Evolutionary conservation across 92 coral and sea anemone genomes (phyloP), one percentile per base, ranked within the genome.

Genomic region (Hydrozoanthus gracilis): DNA sequence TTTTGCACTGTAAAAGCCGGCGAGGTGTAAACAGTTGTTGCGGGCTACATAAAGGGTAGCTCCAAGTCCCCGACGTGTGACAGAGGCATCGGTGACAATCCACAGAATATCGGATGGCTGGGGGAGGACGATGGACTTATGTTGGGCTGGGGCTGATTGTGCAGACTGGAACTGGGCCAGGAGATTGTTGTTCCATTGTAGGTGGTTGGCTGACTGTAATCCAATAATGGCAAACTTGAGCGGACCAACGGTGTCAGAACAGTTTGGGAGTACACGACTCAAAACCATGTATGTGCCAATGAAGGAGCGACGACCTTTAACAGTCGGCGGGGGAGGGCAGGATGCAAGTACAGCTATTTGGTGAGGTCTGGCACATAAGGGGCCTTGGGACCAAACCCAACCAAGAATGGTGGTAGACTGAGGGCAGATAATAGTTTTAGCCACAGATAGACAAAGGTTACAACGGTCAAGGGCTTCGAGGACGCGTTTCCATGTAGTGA

Each of bases 391-490:
- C n/a, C n/a, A n/a, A n/a, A n/a, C n/a, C n/a, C n/a, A n/a, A n/a
- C n/a, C n/a, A n/a, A n/a, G n/a, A n/a, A n/a, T n/a, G n/a, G n/a
- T n/a, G n/a, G n/a, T n/a, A n/a, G n/a, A n/a, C n/a, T n/a, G n/a
- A n/a, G n/a, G 89, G 66, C 91, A 86, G 35, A 89, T 89, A 86
- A 87, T 72, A 46, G 91, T 92, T 51, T 92, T 92, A 49, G 89
- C 54, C 17, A 89, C 80, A 14, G 93, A 87, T 0, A 87, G 82
- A 14, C 93, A 60, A 72, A 90, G 91, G 86, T 77, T 87, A 46
- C 93, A 90, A 9, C 66, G 79, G 76, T 87, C 88, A 14, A 83
- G 89, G 46, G 79, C 56, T 55, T 83, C 83, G 11, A 90, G 91
- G n/a, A 90, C 91, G 10, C 93, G 68, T 39, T 47, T 11, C 92